These are phyloP conservation scores for Fulmarus glacialis DNA, from an alignment of 2,113 vertebrate species.

Conservation along the genomic window DNA sequence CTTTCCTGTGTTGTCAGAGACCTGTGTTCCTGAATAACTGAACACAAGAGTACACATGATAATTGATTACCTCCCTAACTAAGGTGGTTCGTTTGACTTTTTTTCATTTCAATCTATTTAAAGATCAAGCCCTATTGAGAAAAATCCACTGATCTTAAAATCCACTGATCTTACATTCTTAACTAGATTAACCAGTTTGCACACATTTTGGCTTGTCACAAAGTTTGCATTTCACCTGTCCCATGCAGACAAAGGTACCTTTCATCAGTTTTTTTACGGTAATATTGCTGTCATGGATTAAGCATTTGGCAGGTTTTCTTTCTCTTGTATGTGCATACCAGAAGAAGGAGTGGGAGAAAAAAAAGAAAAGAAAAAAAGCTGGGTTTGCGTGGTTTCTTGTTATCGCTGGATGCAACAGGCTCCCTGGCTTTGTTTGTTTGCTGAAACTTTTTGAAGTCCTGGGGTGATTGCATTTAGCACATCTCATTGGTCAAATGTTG, in stretches of 20 bases:
- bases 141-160: slow-evolving; percentile 76
- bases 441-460: background rate
- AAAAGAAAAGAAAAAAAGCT: background rate
- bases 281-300: slow-evolving; percentile 68
- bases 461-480: background rate
- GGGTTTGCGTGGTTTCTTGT: background rate
- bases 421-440: background rate
- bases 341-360: slow-evolving; percentile 26
- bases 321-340: slow-evolving; percentile 47
- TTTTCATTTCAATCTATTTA: background rate
- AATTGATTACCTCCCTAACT: background rate
- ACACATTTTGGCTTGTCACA: slow-evolving; percentile 73
- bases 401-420: background rate
- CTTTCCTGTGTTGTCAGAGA: background rate
- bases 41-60: background rate
- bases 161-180: slow-evolving; percentile 77
- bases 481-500: background rate
- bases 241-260: slow-evolving; percentile 68
- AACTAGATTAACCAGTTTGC: slow-evolving; percentile 77
- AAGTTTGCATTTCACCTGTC: slow-evolving; percentile 81
- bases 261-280: slow-evolving; percentile 60
- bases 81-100: background rate
- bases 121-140: background rate
- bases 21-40: background rate
- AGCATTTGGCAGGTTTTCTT: slow-evolving; percentile 63